Base-by-base conservation (phyloP, 2,888 invertebrate species). In the Agrochola litura region DNA sequence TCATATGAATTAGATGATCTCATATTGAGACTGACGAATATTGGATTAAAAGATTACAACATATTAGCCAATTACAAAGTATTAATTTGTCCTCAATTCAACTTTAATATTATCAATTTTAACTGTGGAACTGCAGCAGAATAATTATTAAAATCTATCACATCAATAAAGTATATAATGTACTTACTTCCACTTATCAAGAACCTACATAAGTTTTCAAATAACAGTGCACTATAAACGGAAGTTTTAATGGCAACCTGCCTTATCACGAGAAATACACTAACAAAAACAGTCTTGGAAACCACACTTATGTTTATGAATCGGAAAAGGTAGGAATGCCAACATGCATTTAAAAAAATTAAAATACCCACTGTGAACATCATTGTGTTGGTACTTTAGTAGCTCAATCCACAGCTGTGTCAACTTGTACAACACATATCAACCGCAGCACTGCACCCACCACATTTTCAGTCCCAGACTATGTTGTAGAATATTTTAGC, bases 401-500 rank as follows among this genome's bases (percentile, higher is more conserved):
- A 89, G 79, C 85, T 79, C 87, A 92, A 89, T 91, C 89, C 90
- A 89, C 90, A 90, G 86, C 88, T 88, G 90, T 89, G 86, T 90
- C 89, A 91, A 92, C 80, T 89, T 86, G 87, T 86, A 85, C 64
- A 88, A 86, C 85, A 89, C 88, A 89, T 88, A 89, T 89, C 90
- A 91, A 89, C 89, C 88, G 88, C 86, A 92, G 82, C 93, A 93
- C 94, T 92, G 89, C 92, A 93, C 90, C 89, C 91, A 92, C 93
- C 93, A 94, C 95, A 95, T 95, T 93, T 94, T 94, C 89, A 89
- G 90, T 91, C 84, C 81, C 89, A 91, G 87, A 84, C 81, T 75
- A 76, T 86, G 83, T 82, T 83, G 81, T 84, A 85, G 83, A 87
- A 79, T 82, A 64, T 69, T 66, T 89, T 87, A 80, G 79, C 82